Evolutionary conservation across 2,113 vertebrate species (phyloP).

Genomic region (Tyto alba): DNA sequence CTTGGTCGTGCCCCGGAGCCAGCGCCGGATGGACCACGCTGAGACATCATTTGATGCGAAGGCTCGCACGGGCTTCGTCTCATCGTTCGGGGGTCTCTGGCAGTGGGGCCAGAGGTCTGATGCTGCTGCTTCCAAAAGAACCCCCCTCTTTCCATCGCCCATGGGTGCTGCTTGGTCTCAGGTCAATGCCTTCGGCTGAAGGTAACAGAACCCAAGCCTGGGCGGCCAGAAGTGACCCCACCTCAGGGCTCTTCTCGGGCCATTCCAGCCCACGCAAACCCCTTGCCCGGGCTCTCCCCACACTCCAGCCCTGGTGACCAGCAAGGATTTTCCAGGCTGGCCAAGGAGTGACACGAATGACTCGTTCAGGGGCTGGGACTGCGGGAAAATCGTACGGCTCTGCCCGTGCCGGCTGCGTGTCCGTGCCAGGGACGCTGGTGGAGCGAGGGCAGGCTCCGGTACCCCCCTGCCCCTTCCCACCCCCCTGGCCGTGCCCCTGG

Average conservation of each 20-base stretch:
- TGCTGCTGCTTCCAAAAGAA: background rate
- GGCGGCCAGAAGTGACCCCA: background rate
- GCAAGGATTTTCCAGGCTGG: background rate
- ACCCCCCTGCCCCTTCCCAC: background rate
- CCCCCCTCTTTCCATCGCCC: background rate
- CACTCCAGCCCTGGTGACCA: background rate
- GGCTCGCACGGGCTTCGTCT: background rate
- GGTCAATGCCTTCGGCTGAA: background rate
- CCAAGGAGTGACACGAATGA: background rate
- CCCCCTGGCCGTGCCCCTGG: accelerated
- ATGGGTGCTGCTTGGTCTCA: background rate
- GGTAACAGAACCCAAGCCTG: background rate
- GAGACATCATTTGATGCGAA: background rate
- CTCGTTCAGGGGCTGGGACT: background rate
- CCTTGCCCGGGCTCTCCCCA: background rate
- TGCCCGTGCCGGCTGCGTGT: background rate
- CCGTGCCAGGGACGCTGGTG: background rate
- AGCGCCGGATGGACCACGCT: accelerated
- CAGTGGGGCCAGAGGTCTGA: background rate
- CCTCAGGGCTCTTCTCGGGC: background rate
- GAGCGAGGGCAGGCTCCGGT: background rate
- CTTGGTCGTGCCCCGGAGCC: background rate
- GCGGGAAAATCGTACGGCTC: background rate
- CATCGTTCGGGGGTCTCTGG: no score
- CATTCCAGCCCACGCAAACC: background rate